Evolutionary conservation across 2,113 vertebrate genomes (phyloP), one percentile per base, ranked within the genome.

Genomic region (Eira barbara): DNA sequence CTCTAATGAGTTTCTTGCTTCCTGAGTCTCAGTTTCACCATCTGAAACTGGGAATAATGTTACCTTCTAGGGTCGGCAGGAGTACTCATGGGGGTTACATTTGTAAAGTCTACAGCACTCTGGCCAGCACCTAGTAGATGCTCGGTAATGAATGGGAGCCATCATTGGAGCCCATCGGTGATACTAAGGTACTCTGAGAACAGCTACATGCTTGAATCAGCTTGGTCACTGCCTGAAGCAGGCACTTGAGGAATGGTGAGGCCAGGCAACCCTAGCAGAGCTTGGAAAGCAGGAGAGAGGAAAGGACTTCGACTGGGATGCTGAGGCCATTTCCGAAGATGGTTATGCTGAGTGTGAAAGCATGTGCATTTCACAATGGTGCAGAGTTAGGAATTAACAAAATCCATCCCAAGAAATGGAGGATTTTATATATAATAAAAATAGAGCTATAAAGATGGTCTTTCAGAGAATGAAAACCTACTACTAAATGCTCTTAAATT

Each of bases 11-110:
- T 39, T 20, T 87, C 45, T 84, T 78, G 14, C 85, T 49, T 79
- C 59, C 67, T 69, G 47, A 71, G 55, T 36, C 88, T 85, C 18
- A 61, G 57, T 95, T 67, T 92, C 94, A 90, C 29, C 47, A 34
- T 63, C 76, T 93, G n/a, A 81, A 95, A 84, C 18, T 2, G 13
- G 34, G 5, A 39, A 49, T 65, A 23, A 59, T 39, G 7, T 61
- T 55, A 55, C 61, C 3, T 73, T 74, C 67, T 61, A n/a, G 80
- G 20, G 36, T 83, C 29, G 7, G 17, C 0, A 2, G 47, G 61
- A 52, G 42, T 31, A 34, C 74, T 39, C 23, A 47, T 52, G 17
- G 47, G 31, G 5, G 61, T 36, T 49, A 29, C 34, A 5, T 55
- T 36, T n/a, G 18, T 80, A n/a, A 86, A 79, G 85, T 47, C 34